A percentile compares a stretch with the other conserved stretches of the same genome.
Evolutionary conservation across 1,140 invertebrate species (phyloP).

Genomic region (Homalodisca vitripennis): DNA sequence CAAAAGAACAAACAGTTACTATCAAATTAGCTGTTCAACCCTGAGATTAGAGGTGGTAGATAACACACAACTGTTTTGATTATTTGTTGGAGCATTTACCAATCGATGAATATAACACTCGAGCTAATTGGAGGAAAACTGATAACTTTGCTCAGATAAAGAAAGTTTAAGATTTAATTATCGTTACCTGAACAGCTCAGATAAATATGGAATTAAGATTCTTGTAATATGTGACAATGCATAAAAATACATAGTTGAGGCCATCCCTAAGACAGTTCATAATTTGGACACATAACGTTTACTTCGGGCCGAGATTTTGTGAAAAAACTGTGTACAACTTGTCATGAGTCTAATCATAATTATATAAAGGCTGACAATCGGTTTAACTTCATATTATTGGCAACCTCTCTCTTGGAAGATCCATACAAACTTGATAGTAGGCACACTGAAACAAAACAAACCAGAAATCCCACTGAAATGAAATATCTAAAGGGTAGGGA

Average conservation of each 20-base stretch:
- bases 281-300: conserved; percentile 27
- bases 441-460: conserved; percentile 44
- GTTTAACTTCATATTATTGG: conserved; percentile 41
- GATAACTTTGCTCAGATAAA: conserved; percentile 46
- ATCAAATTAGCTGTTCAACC: conserved; percentile 39
- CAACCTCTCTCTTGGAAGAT: conserved; percentile 34
- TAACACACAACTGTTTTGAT: conserved; percentile 44
- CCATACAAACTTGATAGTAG: conserved; percentile 38
- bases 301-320: conserved; percentile 35
- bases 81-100: conserved; percentile 43
- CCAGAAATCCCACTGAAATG: conserved; percentile 33
- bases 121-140: conserved; percentile 35
- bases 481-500: conserved; percentile 25
- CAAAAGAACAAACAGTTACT: conserved; percentile 41
- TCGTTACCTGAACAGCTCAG: conserved; percentile 37
- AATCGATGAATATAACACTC: conserved; percentile 44
- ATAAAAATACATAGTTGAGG: conserved; percentile 45
- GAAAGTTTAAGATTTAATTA: conserved; percentile 45
- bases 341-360: conserved; percentile 42
- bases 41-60: conserved; percentile 33
- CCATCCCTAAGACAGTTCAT: conserved; percentile 46
- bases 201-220: conserved; percentile 49
- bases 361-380: conserved; percentile 45
- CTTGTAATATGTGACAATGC: conserved; percentile 43
- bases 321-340: conserved; percentile 39